Base-by-base conservation (phyloP, 2,113 vertebrate species). In the Platysternon megacephalum region DNA sequence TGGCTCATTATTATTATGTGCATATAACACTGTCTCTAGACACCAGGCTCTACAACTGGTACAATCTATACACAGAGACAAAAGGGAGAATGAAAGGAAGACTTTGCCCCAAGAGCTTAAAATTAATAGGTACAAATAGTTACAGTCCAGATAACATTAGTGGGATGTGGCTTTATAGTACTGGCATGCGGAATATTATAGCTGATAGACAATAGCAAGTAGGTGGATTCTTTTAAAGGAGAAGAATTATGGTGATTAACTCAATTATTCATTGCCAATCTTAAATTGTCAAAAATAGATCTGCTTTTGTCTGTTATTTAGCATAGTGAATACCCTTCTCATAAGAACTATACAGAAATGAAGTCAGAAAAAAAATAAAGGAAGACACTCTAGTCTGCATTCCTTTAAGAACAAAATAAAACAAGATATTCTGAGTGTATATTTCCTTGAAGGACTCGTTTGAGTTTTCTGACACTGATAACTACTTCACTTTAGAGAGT, bases 401-500 rank as follows among this genome's bases (percentile, higher is more conserved):
- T 91, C 79, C 91, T 72, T 79, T 92, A 84, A 90, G 90, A 81
- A 84, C 81, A 88, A 85, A 17, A 83, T 72, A 87, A 24, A 82
- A 42, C 26, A 44, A 52, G 80, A 52, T 78, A 29, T 78, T 93
- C 44, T 16, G 46, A 56, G 32, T 28, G n/a, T 44, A 5, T 9
- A 28, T 11, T 55, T 55, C 49, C 22, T 68, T 51, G 55, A 53
- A 93, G 55, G 35, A 79, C 74, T n/a, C 79, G 13, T 6, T 10
- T 0, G 61, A 46, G 53, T 83, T 65, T 84, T 91, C 89, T 72
- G 89, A 68, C 89, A 89, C 0, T 9, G 53, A 2, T 17, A 90
- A 44, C 32, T 61, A 35, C 32, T 39, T 39, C 74, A 91, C 85
- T 84, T 39, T 74, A 68, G 84, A 0, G 0, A 92, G 61, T 8